phyloP scores from a whole-genome alignment of 1,140 invertebrate genomes.

The Drosophila ironensis region DNA sequence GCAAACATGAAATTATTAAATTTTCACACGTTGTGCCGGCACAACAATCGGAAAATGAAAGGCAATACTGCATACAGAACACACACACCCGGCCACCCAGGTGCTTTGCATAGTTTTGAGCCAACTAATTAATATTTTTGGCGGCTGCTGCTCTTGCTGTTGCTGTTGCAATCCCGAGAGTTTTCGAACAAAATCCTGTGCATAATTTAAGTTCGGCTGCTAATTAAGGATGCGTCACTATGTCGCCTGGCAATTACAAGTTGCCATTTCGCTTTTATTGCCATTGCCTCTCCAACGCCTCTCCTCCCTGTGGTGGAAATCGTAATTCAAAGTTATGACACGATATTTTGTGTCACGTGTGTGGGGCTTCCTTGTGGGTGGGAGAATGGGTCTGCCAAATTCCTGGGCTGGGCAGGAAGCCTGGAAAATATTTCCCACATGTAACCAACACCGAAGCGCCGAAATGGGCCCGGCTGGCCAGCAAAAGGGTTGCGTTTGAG shows the following conservation, averaged over 20 bases:
- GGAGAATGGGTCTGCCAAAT: slow-evolving; percentile 9
- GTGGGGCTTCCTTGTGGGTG: slow-evolving; percentile 26
- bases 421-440: slow-evolving; percentile 58
- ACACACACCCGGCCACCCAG: neutral
- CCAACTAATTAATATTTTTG: slow-evolving; percentile 39
- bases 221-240: slow-evolving; percentile 37
- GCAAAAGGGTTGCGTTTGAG: neutral
- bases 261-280: slow-evolving; percentile 38
- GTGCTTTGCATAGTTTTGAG: slow-evolving; percentile 16
- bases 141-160: neutral
- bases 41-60: slow-evolving; percentile 35
- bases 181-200: neutral
- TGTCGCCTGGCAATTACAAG: slow-evolving; percentile 17
- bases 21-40: slow-evolving; percentile 56
- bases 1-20: slow-evolving; percentile 65
- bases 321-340: slow-evolving; percentile 37
- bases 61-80: neutral
- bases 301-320: neutral
- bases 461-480: slow-evolving; percentile 9
- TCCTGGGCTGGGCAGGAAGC: slow-evolving; percentile 43
- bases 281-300: neutral
- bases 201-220: slow-evolving; percentile 16
- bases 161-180: slow-evolving; percentile 3
- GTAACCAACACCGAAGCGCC: slow-evolving; percentile 35
- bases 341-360: slow-evolving; percentile 3